These are phyloP conservation scores for Luehdorfia chinensis DNA, from an alignment of 1,140 invertebrate genomes.

Conservation along the genomic window DNA sequence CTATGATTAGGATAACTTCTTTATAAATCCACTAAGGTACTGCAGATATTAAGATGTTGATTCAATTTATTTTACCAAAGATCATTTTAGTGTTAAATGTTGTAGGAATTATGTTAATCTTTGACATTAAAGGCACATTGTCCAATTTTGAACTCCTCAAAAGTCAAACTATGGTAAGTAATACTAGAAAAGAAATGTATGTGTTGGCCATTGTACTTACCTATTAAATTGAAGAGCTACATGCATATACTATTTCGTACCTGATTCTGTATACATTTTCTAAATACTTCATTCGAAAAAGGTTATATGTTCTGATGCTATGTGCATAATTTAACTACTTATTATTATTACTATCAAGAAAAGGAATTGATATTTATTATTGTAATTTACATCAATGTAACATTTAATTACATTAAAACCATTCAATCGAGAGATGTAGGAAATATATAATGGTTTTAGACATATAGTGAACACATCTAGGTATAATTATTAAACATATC, in stretches of 20 bases:
- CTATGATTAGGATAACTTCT: neutral
- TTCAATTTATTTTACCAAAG: conserved; percentile 13
- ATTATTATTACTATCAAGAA: conserved; percentile 7
- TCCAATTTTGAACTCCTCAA: no score
- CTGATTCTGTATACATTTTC: conserved; percentile 6
- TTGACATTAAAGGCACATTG: no score
- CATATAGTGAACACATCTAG: neutral
- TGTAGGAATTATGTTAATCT: no score
- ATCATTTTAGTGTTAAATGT: conserved; percentile 5
- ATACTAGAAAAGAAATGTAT: no score
- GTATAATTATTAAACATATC: conserved; percentile 13
- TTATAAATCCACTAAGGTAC: neutral
- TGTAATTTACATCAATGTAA: conserved; percentile 8
- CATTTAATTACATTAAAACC: conserved; percentile 1
- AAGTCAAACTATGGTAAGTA: no score
- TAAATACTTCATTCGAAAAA: neutral
- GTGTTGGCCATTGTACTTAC: conserved; percentile 14
- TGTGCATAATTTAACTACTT: conserved; percentile 8
- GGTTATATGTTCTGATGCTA: neutral
- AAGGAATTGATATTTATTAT: conserved; percentile 16
- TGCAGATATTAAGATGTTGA: neutral
- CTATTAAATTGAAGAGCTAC: neutral
- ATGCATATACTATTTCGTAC: neutral
- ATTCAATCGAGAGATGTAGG: conserved; percentile 3
- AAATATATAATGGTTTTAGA: conserved; percentile 7